A percentile compares a stretch with the other conserved stretches of the same genome.
Evolutionary conservation across 1,140 invertebrate species (phyloP).

Genomic region (Palaemon carinicauda): DNA sequence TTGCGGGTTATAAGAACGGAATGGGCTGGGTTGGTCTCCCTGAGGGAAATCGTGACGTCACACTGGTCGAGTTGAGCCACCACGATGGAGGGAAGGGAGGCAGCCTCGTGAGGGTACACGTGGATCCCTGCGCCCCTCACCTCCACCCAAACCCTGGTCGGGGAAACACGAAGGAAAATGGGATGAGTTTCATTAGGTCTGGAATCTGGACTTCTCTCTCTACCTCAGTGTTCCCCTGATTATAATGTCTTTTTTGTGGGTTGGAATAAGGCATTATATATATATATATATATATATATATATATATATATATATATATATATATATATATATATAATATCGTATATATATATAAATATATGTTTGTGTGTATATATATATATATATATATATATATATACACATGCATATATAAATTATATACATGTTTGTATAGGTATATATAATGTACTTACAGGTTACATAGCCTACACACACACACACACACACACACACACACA

Average conservation of each 20-base stretch:
- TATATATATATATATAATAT: not conserved
- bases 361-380: too few relatives aligned
- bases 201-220: too few relatives aligned
- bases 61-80: constrained; percentile 29
- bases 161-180: not conserved
- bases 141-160: constrained; percentile 37
- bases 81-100: constrained; percentile 22
- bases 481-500: too few relatives aligned
- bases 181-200: too few relatives aligned
- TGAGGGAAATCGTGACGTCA: constrained; percentile 11
- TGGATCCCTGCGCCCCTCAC: not conserved
- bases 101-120: constrained; percentile 29
- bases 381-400: not conserved
- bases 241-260: too few relatives aligned
- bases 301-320: constrained; percentile 9
- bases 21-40: not conserved
- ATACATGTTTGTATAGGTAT: too few relatives aligned
- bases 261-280: not conserved
- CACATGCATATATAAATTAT: too few relatives aligned
- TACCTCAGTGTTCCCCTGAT: too few relatives aligned
- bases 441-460: too few relatives aligned
- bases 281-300: too few relatives aligned
- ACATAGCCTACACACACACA: too few relatives aligned
- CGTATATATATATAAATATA: not conserved
- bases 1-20: not conserved